Evolutionary conservation across 2,113 vertebrate genomes (phyloP).

Genomic region (Rhodinocichla rosea): DNA sequence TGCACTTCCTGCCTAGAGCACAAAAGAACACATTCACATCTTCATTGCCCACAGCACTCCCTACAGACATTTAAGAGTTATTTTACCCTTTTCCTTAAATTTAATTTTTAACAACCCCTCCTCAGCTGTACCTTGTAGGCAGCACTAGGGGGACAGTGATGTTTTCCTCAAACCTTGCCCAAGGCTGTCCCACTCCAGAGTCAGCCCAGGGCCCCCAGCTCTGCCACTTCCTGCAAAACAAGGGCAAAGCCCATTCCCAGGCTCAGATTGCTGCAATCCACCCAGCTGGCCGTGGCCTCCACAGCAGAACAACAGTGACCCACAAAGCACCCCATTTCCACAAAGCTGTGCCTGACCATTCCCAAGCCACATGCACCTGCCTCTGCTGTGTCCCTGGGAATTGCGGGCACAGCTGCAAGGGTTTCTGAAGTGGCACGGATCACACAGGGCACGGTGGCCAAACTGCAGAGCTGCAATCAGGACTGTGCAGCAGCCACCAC

Average conservation of each 20-base stretch:
- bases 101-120: not conserved
- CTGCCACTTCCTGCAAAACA: not conserved
- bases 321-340: not conserved
- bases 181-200: not conserved
- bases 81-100: not conserved
- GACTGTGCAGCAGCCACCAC: not conserved
- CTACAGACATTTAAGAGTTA: not conserved
- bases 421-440: not conserved
- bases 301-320: not conserved
- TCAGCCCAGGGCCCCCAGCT: not conserved
- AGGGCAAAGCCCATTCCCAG: not conserved
- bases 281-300: accelerated
- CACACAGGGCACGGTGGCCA: accelerated
- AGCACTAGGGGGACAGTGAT: accelerated
- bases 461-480: not conserved
- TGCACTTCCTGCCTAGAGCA: not conserved
- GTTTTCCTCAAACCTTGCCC: not conserved
- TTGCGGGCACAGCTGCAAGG: accelerated
- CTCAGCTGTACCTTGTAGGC: not conserved
- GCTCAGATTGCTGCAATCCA: not conserved
- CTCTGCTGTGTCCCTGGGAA: not conserved
- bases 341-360: accelerated
- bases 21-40: not conserved
- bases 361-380: not conserved
- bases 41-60: not conserved